Conservation (phyloP, 2,888 invertebrate species). For the Caenorhabditis japonica region DNA sequence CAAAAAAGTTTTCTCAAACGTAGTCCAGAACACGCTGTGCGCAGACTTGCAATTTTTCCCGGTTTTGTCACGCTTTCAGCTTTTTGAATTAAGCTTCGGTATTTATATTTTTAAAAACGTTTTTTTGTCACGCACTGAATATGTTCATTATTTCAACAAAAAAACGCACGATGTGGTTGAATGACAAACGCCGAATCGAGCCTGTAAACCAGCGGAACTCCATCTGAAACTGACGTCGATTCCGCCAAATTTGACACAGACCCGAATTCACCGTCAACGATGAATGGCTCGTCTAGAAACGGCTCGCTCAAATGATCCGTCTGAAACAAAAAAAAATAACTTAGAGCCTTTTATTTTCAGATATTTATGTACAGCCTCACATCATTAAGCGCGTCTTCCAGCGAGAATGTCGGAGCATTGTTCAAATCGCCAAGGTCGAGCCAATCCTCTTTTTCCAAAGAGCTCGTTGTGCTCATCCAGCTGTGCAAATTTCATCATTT, state of each 20-base stretch:
- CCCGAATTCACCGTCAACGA: slow-evolving; percentile 23
- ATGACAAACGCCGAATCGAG: slow-evolving; percentile 58
- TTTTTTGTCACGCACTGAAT: no score
- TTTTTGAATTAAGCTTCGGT: no score
- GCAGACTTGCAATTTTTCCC: no score
- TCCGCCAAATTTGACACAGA: slow-evolving; percentile 36
- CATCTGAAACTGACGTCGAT: slow-evolving; percentile 17
- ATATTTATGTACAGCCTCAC: slow-evolving; percentile 13
- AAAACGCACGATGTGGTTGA: slow-evolving; percentile 48
- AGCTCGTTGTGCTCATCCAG: slow-evolving; percentile 42
- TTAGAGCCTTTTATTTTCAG: background rate
- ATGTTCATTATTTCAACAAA: no score
- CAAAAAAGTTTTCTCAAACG: no score
- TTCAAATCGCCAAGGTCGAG: slow-evolving; percentile 62
- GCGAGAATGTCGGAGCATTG: slow-evolving; percentile 62
- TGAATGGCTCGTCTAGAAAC: slow-evolving; percentile 40
- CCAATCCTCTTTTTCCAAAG: slow-evolving; percentile 65
- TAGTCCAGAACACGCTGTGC: no score
- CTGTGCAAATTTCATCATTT: background rate
- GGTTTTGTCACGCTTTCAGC: no score
- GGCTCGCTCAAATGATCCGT: slow-evolving; percentile 56
- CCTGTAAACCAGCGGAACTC: slow-evolving; percentile 43
- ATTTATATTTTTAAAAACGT: no score
- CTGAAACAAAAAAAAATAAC: slow-evolving; percentile 16
- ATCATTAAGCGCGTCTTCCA: slow-evolving; percentile 70